These are phyloP conservation scores for Zaprionus inermis DNA, from an alignment of 1,140 invertebrate species.

Conservation along the genomic window DNA sequence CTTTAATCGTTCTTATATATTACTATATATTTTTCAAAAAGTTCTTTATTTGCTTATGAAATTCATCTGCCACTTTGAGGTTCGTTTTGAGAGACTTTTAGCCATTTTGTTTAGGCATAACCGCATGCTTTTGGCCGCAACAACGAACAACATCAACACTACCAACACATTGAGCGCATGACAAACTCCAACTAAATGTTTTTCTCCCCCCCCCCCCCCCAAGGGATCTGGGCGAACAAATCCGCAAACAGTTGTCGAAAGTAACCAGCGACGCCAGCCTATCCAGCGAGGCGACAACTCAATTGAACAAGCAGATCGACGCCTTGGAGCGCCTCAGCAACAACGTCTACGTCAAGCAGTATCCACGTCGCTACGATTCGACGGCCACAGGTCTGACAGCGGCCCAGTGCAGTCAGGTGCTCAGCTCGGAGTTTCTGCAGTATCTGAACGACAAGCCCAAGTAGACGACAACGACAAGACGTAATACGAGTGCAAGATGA, in stretches of 20 bases:
- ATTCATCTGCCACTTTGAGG: not conserved
- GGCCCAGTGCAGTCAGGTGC: conserved; percentile 89
- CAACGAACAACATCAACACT: not conserved
- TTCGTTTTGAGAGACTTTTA: not conserved
- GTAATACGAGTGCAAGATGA: conserved; percentile 7
- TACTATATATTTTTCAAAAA: not conserved
- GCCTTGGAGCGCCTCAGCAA: conserved; percentile 89
- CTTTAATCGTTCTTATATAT: not conserved
- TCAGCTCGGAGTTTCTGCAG: conserved; percentile 89
- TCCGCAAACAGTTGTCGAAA: conserved; percentile 88
- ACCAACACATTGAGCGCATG: not conserved
- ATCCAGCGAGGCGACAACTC: conserved; percentile 85
- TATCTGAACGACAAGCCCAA: conserved; percentile 85
- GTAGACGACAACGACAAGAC: conserved; percentile 6
- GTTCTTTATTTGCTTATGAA: too few species aligned
- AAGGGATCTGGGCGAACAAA: conserved; percentile 91
- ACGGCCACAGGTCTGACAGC: conserved; percentile 89
- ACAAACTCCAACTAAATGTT: conserved; percentile 37
- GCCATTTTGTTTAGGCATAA: not conserved
- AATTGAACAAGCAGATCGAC: conserved; percentile 88
- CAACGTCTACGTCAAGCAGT: conserved; percentile 89
- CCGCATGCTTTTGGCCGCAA: not conserved
- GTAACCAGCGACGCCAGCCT: conserved; percentile 87
- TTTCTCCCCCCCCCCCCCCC: conserved; percentile 70
- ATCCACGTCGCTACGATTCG: conserved; percentile 85